These are phyloP conservation scores for Sylvia atricapilla DNA, from an alignment of 2,113 vertebrate species.

Conservation along the genomic window DNA sequence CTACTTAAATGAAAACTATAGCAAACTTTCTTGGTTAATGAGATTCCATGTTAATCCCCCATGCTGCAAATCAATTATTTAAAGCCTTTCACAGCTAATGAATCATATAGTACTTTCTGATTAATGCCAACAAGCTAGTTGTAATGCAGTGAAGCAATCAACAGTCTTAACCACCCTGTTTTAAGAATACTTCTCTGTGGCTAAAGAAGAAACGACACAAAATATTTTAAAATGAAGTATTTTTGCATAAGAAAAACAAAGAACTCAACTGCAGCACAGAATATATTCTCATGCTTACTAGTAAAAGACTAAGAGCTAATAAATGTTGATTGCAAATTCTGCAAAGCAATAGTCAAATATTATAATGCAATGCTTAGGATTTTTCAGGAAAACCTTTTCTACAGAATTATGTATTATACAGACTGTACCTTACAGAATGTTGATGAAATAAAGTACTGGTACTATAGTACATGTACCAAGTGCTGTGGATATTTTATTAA, in stretches of 20 bases:
- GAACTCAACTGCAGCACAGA: not conserved
- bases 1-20: slow-evolving; percentile 58
- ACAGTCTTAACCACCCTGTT: not conserved
- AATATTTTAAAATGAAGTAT: not conserved
- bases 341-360: not conserved
- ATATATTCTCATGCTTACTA: not conserved
- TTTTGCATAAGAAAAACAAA: not conserved
- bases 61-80: slow-evolving; percentile 70
- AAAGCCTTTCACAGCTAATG: slow-evolving; percentile 66
- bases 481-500: not conserved
- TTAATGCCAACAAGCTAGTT: slow-evolving; percentile 60
- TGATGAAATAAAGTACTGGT: not conserved
- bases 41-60: slow-evolving; percentile 59
- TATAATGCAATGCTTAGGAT: not conserved
- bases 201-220: not conserved
- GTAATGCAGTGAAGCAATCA: slow-evolving; percentile 50
- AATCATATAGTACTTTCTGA: slow-evolving; percentile 63
- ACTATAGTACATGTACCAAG: not conserved
- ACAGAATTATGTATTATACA: not conserved
- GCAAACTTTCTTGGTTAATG: slow-evolving; percentile 58
- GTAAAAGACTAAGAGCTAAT: not conserved
- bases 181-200: not conserved
- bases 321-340: not conserved
- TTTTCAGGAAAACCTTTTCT: not conserved
- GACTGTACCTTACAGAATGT: not conserved